Evolutionary conservation across 2,888 invertebrate genomes (phyloP).

Genomic region (Cyaniris semiargus): DNA sequence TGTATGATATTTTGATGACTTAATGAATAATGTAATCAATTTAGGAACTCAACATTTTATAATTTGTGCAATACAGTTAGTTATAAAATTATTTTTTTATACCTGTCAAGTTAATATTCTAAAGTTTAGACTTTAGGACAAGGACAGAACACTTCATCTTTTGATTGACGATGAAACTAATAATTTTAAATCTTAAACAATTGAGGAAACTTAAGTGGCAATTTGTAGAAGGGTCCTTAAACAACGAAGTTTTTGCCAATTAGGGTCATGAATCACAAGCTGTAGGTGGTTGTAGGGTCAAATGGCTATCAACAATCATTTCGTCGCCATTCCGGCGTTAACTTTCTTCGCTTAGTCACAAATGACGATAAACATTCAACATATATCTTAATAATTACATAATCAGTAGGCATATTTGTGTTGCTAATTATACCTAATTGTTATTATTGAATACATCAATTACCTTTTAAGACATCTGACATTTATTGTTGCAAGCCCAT

Average conservation of each 20-base stretch:
- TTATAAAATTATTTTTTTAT: no score
- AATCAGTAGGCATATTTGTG: background rate
- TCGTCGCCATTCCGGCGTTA: background rate
- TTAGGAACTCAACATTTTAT: no score
- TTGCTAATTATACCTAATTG: constrained; percentile 1
- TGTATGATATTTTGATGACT: background rate
- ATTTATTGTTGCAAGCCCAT: background rate
- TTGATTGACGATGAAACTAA: no score
- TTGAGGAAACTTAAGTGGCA: background rate
- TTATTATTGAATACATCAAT: background rate
- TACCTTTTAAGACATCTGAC: background rate
- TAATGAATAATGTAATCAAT: no score
- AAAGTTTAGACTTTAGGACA: no score
- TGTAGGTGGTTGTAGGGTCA: background rate
- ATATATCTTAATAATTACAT: background rate
- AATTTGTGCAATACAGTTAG: no score
- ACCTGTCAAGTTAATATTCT: no score
- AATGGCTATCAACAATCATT: background rate
- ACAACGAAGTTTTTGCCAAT: background rate
- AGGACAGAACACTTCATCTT: no score
- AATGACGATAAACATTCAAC: background rate
- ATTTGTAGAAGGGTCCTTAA: background rate
- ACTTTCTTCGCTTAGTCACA: constrained; percentile 2
- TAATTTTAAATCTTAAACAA: background rate
- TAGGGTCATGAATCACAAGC: constrained; percentile 4